Evolutionary conservation across 2,113 vertebrate genomes (phyloP).

Genomic region (Ondatra zibethicus): DNA sequence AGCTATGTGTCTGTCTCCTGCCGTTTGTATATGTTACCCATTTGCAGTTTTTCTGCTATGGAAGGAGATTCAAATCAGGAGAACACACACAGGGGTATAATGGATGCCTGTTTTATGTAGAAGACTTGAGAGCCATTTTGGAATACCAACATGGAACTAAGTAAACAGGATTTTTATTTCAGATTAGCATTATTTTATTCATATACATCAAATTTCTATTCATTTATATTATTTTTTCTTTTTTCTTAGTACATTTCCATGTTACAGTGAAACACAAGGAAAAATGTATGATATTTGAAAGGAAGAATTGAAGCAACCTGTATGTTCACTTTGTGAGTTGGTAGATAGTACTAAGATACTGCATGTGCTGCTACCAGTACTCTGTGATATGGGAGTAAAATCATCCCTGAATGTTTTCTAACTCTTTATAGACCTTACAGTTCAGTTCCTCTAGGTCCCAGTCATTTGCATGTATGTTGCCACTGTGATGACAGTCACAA

Average conservation of each 20-base stretch:
- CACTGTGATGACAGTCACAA: background rate
- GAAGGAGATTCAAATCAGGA: background rate
- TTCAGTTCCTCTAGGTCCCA: background rate
- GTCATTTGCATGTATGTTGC: background rate
- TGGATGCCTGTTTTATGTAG: background rate
- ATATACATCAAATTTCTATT: background rate
- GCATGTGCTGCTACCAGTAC: background rate
- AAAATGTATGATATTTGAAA: background rate
- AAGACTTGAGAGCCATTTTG: background rate
- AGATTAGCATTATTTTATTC: background rate
- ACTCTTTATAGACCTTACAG: background rate
- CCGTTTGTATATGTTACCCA: background rate
- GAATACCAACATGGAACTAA: background rate
- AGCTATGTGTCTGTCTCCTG: background rate
- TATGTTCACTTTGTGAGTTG: background rate
- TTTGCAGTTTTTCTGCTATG: background rate
- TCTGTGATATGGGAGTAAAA: background rate
- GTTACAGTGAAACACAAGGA: background rate
- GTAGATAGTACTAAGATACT: background rate
- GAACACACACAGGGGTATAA: background rate
- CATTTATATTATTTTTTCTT: background rate
- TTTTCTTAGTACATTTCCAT: background rate
- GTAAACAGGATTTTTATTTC: background rate
- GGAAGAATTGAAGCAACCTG: background rate
- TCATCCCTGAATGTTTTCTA: background rate